These are phyloP conservation scores for Linnaemya vulpina DNA, from an alignment of 2,888 invertebrate species.

Conservation along the genomic window DNA sequence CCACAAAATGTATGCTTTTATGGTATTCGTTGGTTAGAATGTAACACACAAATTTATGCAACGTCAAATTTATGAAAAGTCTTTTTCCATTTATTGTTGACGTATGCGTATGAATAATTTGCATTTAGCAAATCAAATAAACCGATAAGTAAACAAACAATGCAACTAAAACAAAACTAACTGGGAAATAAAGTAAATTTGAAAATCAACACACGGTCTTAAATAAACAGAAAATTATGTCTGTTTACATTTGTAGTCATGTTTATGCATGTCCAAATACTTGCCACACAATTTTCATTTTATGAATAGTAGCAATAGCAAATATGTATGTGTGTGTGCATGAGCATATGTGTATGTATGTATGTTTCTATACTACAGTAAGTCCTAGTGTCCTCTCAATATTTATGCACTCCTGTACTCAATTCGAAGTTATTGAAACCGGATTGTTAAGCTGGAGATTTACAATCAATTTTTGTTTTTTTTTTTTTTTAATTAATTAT, in stretches of 20 bases:
- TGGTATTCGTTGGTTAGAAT: not conserved
- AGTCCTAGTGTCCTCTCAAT: too few species aligned
- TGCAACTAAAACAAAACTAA: not conserved
- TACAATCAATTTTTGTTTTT: too few species aligned
- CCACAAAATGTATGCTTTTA: not conserved
- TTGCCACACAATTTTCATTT: not conserved
- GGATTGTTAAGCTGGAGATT: too few species aligned
- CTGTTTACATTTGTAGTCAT: slow-evolving; percentile 68
- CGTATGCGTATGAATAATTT: slow-evolving; percentile 33
- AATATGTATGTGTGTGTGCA: not conserved
- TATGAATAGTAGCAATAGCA: not conserved
- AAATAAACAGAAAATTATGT: slow-evolving; percentile 62
- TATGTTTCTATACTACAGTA: too few species aligned
- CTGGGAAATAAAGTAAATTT: slow-evolving; percentile 44
- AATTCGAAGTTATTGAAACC: too few species aligned
- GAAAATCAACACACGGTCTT: slow-evolving; percentile 43
- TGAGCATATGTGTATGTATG: not conserved
- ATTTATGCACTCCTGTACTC: too few species aligned
- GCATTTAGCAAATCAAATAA: slow-evolving; percentile 36
- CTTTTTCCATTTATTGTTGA: not conserved
- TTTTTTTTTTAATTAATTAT: too few species aligned
- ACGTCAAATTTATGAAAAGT: slow-evolving; percentile 2
- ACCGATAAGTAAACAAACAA: not conserved
- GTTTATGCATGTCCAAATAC: slow-evolving; percentile 58
- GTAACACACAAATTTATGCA: too few species aligned